Conservation (phyloP, 1,140 invertebrate species). For the Asobara japonica region DNA sequence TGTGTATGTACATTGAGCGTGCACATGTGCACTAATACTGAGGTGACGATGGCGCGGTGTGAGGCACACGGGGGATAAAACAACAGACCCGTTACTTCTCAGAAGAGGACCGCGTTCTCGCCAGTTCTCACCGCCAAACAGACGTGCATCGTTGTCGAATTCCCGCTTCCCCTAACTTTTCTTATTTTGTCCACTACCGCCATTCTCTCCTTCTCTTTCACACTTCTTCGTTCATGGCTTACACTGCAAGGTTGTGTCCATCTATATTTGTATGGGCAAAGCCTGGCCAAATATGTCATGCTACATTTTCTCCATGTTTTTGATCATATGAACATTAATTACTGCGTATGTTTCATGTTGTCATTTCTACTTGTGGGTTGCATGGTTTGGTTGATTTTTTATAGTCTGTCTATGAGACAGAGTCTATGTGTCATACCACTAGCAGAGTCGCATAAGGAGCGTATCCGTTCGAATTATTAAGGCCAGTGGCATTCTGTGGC, state of each 20-base stretch:
- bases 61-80: constrained; percentile 50
- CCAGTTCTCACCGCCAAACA: constrained; percentile 56
- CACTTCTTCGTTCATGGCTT: not conserved
- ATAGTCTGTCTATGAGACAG: constrained; percentile 45
- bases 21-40: constrained; percentile 40
- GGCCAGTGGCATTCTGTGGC: constrained; percentile 52
- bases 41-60: not conserved
- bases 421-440: constrained; percentile 45
- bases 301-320: constrained; percentile 27
- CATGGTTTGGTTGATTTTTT: not conserved
- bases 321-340: not conserved
- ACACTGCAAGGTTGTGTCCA: not conserved
- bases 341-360: not conserved
- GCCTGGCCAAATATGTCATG: not conserved
- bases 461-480: constrained; percentile 53
- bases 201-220: not conserved
- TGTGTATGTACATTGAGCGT: constrained; percentile 24
- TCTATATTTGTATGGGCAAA: not conserved
- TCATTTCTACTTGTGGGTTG: not conserved
- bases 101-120: constrained; percentile 58
- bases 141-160: constrained; percentile 49
- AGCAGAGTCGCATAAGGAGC: constrained; percentile 33
- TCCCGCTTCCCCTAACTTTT: constrained; percentile 15
- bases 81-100: constrained; percentile 64
- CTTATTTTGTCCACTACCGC: constrained; percentile 20